A percentile compares a stretch with the other conserved stretches of the same genome.
Evolutionary conservation across 2,888 invertebrate species (phyloP).

Genomic region (Hecatera dysodea): DNA sequence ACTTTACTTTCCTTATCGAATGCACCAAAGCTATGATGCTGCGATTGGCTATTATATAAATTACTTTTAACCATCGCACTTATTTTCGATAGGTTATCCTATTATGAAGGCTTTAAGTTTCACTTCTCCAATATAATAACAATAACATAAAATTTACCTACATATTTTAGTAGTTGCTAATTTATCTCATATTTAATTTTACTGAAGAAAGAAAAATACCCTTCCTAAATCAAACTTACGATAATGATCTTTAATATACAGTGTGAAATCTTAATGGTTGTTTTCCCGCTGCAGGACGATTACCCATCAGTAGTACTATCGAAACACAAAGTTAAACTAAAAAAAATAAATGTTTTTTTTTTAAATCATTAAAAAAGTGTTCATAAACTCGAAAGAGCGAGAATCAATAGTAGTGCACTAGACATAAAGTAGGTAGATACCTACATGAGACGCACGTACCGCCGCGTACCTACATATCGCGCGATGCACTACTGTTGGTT

Average conservation of each 20-base stretch:
- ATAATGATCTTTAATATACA: slow-evolving; percentile 45
- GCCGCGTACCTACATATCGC: no score
- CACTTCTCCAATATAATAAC: background rate
- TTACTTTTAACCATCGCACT: background rate
- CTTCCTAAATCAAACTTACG: slow-evolving; percentile 48
- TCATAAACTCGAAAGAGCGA: no score
- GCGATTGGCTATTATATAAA: slow-evolving; percentile 6
- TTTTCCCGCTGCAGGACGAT: no score
- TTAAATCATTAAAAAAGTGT: no score
- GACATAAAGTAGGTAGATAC: no score
- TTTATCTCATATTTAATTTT: slow-evolving; percentile 54
- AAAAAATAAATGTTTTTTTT: no score
- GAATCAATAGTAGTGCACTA: no score
- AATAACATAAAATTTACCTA: background rate
- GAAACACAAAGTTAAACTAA: no score
- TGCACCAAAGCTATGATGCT: background rate
- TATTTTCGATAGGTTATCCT: background rate
- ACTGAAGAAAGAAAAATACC: slow-evolving; percentile 60
- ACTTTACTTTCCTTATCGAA: slow-evolving; percentile 9
- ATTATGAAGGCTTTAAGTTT: background rate
- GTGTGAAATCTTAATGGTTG: no score
- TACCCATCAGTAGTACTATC: no score
- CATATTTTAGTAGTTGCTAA: slow-evolving; percentile 9
- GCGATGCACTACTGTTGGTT: no score
- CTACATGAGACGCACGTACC: no score